Percentiles rank a stretch among this genome's conserved stretches.
These are phyloP conservation scores for Antheraea yamamai DNA, from an alignment of 2,888 invertebrate genomes.

Conservation along the genomic window DNA sequence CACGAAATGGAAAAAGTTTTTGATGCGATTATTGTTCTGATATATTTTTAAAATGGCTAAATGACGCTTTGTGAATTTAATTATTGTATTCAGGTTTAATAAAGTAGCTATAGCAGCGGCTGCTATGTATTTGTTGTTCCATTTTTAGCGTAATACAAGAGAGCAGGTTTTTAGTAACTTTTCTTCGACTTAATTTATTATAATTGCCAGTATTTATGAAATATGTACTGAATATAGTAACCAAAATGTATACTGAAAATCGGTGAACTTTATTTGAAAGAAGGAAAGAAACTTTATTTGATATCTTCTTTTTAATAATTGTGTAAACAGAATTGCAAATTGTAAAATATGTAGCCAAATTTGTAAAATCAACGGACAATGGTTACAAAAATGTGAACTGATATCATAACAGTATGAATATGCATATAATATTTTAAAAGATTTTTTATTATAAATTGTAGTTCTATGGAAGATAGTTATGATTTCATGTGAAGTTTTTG, in stretches of 20 bases:
- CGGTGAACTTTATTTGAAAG: too few species aligned
- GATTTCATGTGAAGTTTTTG: not conserved
- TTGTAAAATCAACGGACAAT: not conserved
- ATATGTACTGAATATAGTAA: not conserved
- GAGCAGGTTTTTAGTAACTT: not conserved
- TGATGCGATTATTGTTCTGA: conserved; percentile 5
- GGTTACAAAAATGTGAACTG: not conserved
- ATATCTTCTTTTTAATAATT: too few species aligned
- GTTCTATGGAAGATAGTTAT: not conserved
- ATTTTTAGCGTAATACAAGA: not conserved
- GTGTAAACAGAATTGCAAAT: not conserved
- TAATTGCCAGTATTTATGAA: not conserved
- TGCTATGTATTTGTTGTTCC: not conserved
- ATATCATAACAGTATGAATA: not conserved
- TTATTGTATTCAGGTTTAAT: not conserved
- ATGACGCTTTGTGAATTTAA: not conserved
- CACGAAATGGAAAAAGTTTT: conserved; percentile 10
- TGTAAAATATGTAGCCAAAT: not conserved
- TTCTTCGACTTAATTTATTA: not conserved
- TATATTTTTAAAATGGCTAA: not conserved
- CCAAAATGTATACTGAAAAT: too few species aligned
- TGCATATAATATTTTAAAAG: not conserved
- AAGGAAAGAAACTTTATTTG: too few species aligned
- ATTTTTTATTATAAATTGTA: not conserved
- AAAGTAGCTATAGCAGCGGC: not conserved